phyloP scores from a whole-genome alignment of 2,888 invertebrate species.

The Dolichomitus sp. region DNA sequence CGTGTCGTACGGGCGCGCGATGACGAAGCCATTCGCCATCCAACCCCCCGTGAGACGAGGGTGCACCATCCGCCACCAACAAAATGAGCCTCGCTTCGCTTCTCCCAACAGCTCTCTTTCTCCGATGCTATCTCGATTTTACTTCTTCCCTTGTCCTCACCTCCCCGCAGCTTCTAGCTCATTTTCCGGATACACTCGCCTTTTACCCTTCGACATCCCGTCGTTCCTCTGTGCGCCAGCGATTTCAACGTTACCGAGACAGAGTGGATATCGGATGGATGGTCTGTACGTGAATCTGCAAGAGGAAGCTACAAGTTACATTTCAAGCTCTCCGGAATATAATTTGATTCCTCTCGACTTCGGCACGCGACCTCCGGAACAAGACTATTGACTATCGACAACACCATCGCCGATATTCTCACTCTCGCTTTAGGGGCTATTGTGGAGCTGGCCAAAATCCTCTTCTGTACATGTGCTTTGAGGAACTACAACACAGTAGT shows the following conservation, averaged over 20 bases:
- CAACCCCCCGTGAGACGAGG: constrained; percentile 61
- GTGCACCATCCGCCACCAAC: constrained; percentile 78
- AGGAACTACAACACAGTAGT: not conserved
- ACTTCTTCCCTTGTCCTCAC: constrained; percentile 10
- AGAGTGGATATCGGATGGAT: constrained; percentile 14
- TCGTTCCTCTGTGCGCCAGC: constrained; percentile 20
- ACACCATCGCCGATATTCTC: constrained; percentile 46
- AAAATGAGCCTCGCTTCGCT: constrained; percentile 85
- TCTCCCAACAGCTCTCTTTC: constrained; percentile 64
- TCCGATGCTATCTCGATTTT: constrained; percentile 61
- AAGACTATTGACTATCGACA: constrained; percentile 45
- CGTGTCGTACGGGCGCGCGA: constrained; percentile 60
- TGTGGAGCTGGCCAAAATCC: not conserved
- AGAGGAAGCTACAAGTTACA: constrained; percentile 9
- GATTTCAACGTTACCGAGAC: constrained; percentile 8
- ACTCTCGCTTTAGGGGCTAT: constrained; percentile 14
- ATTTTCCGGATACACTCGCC: constrained; percentile 35
- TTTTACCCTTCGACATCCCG: constrained; percentile 39
- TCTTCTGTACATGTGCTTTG: not conserved
- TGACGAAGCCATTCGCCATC: constrained; percentile 64
- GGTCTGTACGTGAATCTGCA: not conserved
- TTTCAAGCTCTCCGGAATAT: not conserved
- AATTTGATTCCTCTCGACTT: constrained; percentile 42
- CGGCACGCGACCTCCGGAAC: constrained; percentile 60
- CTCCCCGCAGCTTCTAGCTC: not conserved